These are phyloP conservation scores for Toxotes chatareus DNA, from an alignment of 2,113 vertebrate species.

Conservation along the genomic window DNA sequence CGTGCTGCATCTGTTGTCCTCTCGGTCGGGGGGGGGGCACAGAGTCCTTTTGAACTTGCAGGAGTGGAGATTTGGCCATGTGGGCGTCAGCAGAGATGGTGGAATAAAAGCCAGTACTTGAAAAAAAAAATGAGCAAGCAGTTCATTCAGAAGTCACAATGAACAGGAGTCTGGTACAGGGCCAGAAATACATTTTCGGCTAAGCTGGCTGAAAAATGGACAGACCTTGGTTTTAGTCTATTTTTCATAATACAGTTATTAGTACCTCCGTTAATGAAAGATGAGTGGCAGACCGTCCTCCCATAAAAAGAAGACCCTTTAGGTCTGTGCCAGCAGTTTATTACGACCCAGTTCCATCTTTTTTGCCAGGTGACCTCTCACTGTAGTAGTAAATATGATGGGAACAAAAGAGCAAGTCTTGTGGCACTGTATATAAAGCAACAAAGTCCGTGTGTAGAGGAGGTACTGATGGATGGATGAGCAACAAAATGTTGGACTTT, in stretches of 20 bases:
- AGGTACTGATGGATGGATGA: too few relatives aligned
- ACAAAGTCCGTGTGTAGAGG: too few relatives aligned
- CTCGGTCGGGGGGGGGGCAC: slow-evolving; percentile 21
- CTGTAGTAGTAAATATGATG: too few relatives aligned
- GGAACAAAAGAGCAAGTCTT: too few relatives aligned
- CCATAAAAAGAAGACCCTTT: neutral
- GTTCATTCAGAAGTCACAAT: slow-evolving; percentile 31
- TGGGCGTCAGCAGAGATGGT: slow-evolving; percentile 9
- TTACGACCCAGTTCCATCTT: neutral
- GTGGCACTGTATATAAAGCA: too few relatives aligned
- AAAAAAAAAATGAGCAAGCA: slow-evolving; percentile 5
- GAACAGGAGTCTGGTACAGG: neutral
- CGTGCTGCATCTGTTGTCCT: slow-evolving; percentile 58
- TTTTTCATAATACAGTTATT: neutral
- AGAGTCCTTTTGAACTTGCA: slow-evolving; percentile 28
- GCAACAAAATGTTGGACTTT: too few relatives aligned
- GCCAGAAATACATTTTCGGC: neutral
- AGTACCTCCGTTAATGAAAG: neutral
- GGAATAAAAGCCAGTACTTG: slow-evolving; percentile 28
- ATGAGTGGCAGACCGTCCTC: neutral
- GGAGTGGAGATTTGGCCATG: slow-evolving; percentile 33
- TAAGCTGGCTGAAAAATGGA: neutral
- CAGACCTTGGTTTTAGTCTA: neutral
- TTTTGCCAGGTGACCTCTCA: too few relatives aligned
- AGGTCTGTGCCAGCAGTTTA: neutral